Evolutionary conservation across 23 tunicate species (phyloP).

Genomic region (Ascidia mentula): DNA sequence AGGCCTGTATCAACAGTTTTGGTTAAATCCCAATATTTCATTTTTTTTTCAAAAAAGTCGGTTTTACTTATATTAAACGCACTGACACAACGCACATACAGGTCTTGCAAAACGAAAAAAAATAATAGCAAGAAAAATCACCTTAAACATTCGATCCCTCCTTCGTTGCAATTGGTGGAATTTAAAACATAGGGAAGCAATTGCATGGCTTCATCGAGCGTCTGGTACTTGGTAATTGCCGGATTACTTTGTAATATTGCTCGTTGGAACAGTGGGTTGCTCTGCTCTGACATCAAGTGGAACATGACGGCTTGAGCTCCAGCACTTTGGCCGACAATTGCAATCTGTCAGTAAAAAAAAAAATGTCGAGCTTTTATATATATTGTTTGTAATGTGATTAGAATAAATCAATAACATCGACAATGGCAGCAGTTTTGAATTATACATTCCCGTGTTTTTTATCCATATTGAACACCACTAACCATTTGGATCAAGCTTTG

Average conservation of each 20-base stretch:
- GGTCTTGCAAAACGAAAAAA: too few species aligned
- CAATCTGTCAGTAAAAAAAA: slow-evolving; percentile 23
- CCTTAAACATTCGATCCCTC: slow-evolving; percentile 35
- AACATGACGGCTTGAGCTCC: slow-evolving; percentile 65
- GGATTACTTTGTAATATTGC: slow-evolving; percentile 67
- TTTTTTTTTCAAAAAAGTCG: too few species aligned
- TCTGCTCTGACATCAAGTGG: slow-evolving; percentile 53
- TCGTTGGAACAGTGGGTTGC: slow-evolving; percentile 41
- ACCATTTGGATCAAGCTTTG: too few species aligned
- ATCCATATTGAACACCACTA: too few species aligned
- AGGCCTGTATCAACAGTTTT: too few species aligned
- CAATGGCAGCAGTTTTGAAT: background rate
- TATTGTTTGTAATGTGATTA: background rate
- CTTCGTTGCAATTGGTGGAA: slow-evolving; percentile 20
- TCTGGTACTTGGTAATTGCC: slow-evolving; percentile 34
- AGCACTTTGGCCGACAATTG: slow-evolving; percentile 72
- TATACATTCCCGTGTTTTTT: too few species aligned
- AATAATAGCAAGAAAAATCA: too few species aligned
- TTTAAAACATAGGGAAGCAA: slow-evolving; percentile 19
- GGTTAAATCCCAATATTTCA: too few species aligned
- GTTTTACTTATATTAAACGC: too few species aligned
- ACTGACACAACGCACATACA: too few species aligned
- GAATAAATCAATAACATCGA: background rate
- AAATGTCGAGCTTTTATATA: background rate
- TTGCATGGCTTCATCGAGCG: slow-evolving; percentile 19